These are phyloP conservation scores for Triplophysa tibetana DNA, from an alignment of 2,113 vertebrate species.

Conservation along the genomic window DNA sequence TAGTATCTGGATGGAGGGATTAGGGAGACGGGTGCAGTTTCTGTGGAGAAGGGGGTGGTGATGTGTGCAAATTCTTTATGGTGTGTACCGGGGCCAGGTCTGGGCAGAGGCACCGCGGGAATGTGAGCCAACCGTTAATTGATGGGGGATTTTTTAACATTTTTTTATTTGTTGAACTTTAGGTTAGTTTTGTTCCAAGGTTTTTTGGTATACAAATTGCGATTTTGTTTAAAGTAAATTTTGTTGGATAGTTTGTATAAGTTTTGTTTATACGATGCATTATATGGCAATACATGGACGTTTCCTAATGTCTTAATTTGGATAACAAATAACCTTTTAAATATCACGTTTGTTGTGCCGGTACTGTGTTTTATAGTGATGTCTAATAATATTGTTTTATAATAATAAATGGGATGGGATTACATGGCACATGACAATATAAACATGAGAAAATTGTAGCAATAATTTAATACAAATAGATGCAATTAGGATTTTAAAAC, in stretches of 20 bases:
- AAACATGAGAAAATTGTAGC: background rate
- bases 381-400: background rate
- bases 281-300: background rate
- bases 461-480: background rate
- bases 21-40: constrained; percentile 34
- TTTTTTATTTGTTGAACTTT: background rate
- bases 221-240: background rate
- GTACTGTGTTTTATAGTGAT: background rate
- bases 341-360: no score
- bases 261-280: background rate
- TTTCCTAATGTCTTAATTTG: background rate
- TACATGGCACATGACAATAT: background rate
- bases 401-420: background rate
- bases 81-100: constrained; percentile 10
- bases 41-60: constrained; percentile 17
- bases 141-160: background rate
- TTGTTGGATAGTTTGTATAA: background rate
- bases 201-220: background rate
- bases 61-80: constrained; percentile 37
- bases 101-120: constrained; percentile 38
- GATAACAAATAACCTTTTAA: background rate
- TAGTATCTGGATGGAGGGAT: constrained; percentile 29
- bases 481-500: background rate
- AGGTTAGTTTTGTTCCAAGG: background rate
- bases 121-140: constrained; percentile 23